A percentile compares a stretch with the other conserved stretches of the same genome.
Conservation (phyloP, 2,797 vertebrate species). For the Takifugu rubripes region DNA sequence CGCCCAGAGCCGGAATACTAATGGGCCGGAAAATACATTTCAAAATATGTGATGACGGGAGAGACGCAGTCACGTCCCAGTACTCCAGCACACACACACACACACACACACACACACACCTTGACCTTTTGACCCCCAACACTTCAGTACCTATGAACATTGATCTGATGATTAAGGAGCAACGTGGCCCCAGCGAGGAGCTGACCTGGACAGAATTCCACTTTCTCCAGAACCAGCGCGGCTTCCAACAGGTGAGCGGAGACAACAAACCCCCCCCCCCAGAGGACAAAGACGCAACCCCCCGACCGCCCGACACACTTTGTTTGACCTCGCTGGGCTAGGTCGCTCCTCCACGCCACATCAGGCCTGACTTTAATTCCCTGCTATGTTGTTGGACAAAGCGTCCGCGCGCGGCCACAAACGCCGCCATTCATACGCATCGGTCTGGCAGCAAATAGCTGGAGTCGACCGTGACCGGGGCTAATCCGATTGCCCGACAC, state of each 20-base stretch:
- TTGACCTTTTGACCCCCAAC: constrained; percentile 68
- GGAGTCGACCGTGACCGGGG: constrained; percentile 61
- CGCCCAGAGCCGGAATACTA: constrained; percentile 64
- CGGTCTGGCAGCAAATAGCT: constrained; percentile 50
- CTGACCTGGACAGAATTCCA: no score
- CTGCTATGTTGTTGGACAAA: constrained; percentile 44
- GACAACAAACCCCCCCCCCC: constrained; percentile 6
- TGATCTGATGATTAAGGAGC: no score
- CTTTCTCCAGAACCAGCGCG: no score
- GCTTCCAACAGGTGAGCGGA: no score
- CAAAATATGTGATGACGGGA: background rate
- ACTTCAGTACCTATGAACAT: no score
- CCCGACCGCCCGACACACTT: constrained; percentile 21
- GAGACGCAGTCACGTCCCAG: constrained; percentile 3
- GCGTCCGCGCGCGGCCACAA: constrained; percentile 46
- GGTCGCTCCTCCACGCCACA: constrained; percentile 45
- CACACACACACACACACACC: constrained; percentile 36
- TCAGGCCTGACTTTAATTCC: constrained; percentile 39
- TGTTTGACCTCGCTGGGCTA: constrained; percentile 49
- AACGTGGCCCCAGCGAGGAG: no score
- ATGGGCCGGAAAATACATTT: constrained; percentile 67
- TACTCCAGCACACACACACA: constrained; percentile 22
- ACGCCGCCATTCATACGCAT: constrained; percentile 55
- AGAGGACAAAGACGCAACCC: constrained; percentile 12
- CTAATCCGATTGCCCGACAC: constrained; percentile 73